phyloP scores from a whole-genome alignment of 2,888 invertebrate species.

The Parasteatoda lunata region DNA sequence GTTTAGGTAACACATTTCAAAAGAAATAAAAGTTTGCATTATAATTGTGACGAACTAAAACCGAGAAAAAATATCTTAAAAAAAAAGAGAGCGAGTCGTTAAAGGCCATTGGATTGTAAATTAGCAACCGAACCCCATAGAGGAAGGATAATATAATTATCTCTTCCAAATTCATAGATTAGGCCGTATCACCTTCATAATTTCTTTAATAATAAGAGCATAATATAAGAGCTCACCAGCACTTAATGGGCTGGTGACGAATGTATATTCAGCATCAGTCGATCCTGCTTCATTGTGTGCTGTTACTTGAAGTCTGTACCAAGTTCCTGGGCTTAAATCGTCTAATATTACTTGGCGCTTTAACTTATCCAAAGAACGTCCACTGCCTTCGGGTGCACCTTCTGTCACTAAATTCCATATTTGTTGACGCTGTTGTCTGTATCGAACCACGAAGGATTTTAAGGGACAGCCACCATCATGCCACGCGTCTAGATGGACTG shows the following conservation, averaged over 20 bases:
- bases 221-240: slow-evolving; percentile 13
- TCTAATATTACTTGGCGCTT: slow-evolving; percentile 60
- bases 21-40: no score
- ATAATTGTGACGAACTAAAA: no score
- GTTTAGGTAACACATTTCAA: no score
- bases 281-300: slow-evolving; percentile 75
- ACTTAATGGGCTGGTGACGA: slow-evolving; percentile 72
- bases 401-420: slow-evolving; percentile 83
- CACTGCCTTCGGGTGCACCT: slow-evolving; percentile 69
- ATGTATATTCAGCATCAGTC: slow-evolving; percentile 73
- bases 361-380: slow-evolving; percentile 12
- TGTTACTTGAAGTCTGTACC: slow-evolving; percentile 74
- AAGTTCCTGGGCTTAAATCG: slow-evolving; percentile 73
- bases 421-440: slow-evolving; percentile 70
- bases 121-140: no score
- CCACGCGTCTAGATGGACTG: slow-evolving; percentile 93
- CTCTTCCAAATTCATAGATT: no score
- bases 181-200: no score
- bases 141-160: no score
- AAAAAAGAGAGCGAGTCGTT: no score
- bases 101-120: no score
- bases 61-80: no score
- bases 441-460: slow-evolving; percentile 73
- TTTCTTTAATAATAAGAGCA: no score
- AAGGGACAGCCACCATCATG: slow-evolving; percentile 76